Evolutionary conservation across 2,113 vertebrate species (phyloP), one percentile per base, ranked within the genome.

Genomic region (Euleptes europaea): DNA sequence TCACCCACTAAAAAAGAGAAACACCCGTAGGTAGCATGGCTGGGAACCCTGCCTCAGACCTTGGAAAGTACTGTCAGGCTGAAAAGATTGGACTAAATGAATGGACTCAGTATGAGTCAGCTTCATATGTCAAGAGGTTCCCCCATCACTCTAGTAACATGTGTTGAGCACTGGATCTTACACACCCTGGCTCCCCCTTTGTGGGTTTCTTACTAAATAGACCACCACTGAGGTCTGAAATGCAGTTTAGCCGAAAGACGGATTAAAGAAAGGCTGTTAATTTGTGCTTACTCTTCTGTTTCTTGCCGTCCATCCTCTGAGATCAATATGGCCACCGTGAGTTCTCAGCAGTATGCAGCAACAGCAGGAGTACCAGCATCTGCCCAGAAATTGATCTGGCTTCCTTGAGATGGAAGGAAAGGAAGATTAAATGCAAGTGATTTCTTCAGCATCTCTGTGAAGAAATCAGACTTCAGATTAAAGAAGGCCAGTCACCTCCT

Each of bases 401-500:
- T 82, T 0, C 47, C 91, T 91, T 82, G 87, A 91, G 76, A 88
- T 49, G 78, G 86, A 84, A 93, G 92, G 91, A 92, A 93, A 90
- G 60, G 89, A 86, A 94, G 90, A 93, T 94, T 92, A 95, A 92
- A 90, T 87, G 80, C 88, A 93, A 94, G 92, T 92, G 89, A 90
- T 93, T 95, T 93, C 90, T 91, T 94, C 89, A 83, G 88, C 54
- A 84, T 83, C 92, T 90, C 91, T 33, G 88, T 94, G 93, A 94
- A 0, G 89, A 91, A 94, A 93, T 65, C 91, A 90, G 87, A 89
- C 83, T 0, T 1, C 15, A 90, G 93, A 91, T 94, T 94, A 94
- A 87, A 69, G 82, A 92, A 92, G 92, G 91, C 92, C 91, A 89
- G 91, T 94, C 90, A 94, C 90, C 93, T 94, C 80, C 78, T 78